Percentiles rank a stretch among this genome's conserved stretches.
These are phyloP conservation scores for Theristicus caerulescens DNA, from an alignment of 2,113 vertebrate genomes.

Conservation along the genomic window DNA sequence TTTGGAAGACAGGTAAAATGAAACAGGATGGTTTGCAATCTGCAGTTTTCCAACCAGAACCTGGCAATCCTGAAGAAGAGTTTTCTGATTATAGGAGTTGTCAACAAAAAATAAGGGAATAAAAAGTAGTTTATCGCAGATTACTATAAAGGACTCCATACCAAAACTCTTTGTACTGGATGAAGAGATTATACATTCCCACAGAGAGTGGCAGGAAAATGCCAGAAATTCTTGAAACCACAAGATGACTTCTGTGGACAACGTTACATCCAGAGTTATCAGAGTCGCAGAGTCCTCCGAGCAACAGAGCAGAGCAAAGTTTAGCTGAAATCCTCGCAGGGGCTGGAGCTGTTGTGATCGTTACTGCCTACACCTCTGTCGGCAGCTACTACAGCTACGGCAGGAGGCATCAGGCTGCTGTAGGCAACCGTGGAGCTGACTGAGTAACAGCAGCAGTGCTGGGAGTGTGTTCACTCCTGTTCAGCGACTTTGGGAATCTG, in stretches of 20 bases:
- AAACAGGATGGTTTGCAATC: not conserved
- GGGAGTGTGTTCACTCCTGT: not conserved
- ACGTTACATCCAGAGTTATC: not conserved
- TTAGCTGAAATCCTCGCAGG: not conserved
- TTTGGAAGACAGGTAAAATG: conserved; percentile 6
- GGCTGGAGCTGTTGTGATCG: not conserved
- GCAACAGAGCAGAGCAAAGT: not conserved
- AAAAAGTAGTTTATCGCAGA: not conserved
- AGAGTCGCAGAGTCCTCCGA: not conserved
- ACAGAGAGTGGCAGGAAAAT: not conserved
- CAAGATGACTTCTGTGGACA: not conserved
- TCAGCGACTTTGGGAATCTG: not conserved
- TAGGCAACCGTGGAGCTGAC: not conserved
- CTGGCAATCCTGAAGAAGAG: not conserved
- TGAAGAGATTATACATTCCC: not conserved
- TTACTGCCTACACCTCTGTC: not conserved
- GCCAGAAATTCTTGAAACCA: not conserved
- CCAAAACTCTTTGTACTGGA: not conserved
- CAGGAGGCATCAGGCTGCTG: not conserved
- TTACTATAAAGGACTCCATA: not conserved
- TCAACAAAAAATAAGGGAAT: not conserved
- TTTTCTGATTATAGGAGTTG: not conserved
- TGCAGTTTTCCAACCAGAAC: not conserved
- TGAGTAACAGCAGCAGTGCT: not conserved
- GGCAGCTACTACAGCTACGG: not conserved